Percentiles rank a stretch among this genome's conserved stretches.
These are phyloP conservation scores for Hypomecis punctinalis DNA, from an alignment of 2,888 invertebrate species.

Conservation along the genomic window DNA sequence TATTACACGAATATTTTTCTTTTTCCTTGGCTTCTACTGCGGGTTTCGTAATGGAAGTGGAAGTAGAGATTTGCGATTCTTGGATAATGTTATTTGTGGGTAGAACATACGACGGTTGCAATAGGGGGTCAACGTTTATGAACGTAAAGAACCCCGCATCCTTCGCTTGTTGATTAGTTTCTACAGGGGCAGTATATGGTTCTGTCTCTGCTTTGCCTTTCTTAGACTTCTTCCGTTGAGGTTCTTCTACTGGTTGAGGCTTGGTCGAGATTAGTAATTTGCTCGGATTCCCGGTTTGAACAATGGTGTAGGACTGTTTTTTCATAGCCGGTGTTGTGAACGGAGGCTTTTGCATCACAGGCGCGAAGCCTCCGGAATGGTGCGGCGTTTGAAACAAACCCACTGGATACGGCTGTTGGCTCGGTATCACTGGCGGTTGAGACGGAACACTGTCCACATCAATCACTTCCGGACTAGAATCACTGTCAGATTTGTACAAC, in stretches of 20 bases:
- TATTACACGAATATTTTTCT: constrained; percentile 69
- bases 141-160: constrained; percentile 74
- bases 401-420: constrained; percentile 71
- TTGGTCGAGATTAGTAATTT: constrained; percentile 79
- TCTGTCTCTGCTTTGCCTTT: constrained; percentile 56
- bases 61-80: constrained; percentile 78
- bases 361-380: constrained; percentile 45
- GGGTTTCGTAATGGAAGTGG: constrained; percentile 54
- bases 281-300: constrained; percentile 77
- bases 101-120: constrained; percentile 75
- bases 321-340: constrained; percentile 74
- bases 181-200: constrained; percentile 62
- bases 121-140: constrained; percentile 76
- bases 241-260: constrained; percentile 56
- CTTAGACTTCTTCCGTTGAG: constrained; percentile 58
- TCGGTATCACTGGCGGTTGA: constrained; percentile 16
- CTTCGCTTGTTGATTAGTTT: constrained; percentile 60
- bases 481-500: constrained; percentile 33
- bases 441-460: constrained; percentile 47
- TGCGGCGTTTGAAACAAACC: constrained; percentile 72
- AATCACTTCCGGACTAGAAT: constrained; percentile 46
- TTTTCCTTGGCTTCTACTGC: constrained; percentile 49
- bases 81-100: constrained; percentile 77
- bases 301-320: constrained; percentile 77
- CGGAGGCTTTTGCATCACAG: constrained; percentile 40